Conservation (phyloP, 2,888 invertebrate species). For the Lydus trimaculatus region DNA sequence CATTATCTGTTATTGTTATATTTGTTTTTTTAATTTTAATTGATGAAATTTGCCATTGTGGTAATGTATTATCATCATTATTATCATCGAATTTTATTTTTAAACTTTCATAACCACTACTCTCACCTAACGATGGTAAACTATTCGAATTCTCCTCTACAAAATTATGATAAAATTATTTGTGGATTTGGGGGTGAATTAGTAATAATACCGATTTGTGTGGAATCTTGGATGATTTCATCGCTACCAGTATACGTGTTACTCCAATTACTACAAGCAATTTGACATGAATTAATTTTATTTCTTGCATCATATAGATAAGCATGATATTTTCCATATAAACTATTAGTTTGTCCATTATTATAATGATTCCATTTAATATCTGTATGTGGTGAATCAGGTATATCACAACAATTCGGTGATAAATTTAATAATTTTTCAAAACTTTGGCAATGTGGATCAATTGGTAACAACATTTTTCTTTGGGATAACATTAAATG, state of each 20-base stretch:
- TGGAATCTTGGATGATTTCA: conserved; percentile 37
- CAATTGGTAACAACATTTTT: conserved; percentile 72
- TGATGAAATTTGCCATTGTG: conserved; percentile 57
- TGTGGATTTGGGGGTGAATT: too few species aligned
- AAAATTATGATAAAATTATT: too few species aligned
- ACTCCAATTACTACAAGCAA: conserved; percentile 81
- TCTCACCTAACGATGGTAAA: conserved; percentile 75
- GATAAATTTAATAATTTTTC: conserved; percentile 78
- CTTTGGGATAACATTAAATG: conserved; percentile 85
- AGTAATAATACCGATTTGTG: conserved; percentile 15
- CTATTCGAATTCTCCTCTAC: conserved; percentile 63
- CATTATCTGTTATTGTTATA: conserved; percentile 58
- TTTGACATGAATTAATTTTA: conserved; percentile 76
- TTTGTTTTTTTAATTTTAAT: conserved; percentile 33
- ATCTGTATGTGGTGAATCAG: conserved; percentile 46
- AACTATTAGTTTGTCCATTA: conserved; percentile 68
- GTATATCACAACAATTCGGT: conserved; percentile 68
- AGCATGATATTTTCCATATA: conserved; percentile 83
- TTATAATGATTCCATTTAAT: conserved; percentile 65
- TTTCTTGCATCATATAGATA: conserved; percentile 86
- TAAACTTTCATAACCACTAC: conserved; percentile 81
- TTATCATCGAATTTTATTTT: conserved; percentile 66
- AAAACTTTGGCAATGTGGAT: conserved; percentile 76
- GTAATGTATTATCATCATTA: conserved; percentile 41
- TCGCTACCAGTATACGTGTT: conserved; percentile 77